These are phyloP conservation scores for Latrodectus elegans DNA, from an alignment of 2,888 invertebrate species.

Conservation along the genomic window DNA sequence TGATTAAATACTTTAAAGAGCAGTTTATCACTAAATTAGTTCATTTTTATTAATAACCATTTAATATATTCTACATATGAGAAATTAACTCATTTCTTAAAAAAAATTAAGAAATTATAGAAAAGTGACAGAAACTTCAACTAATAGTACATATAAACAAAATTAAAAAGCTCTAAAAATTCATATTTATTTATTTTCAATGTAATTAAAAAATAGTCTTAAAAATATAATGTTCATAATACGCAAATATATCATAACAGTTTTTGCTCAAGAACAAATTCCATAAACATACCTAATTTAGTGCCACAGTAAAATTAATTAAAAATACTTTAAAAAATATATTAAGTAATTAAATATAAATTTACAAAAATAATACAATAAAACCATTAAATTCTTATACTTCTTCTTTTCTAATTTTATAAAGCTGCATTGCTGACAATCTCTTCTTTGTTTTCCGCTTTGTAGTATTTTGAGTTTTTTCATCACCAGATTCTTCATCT, in stretches of 20 bases:
- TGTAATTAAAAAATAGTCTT: neutral
- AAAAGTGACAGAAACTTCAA: too few species aligned
- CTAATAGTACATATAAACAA: too few species aligned
- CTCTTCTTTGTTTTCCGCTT: slow-evolving; percentile 37
- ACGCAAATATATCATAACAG: neutral
- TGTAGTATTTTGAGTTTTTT: neutral
- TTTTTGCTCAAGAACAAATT: neutral
- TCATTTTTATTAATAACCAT: too few species aligned
- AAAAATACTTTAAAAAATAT: neutral
- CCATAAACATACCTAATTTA: neutral
- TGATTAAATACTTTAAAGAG: too few species aligned
- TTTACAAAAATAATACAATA: neutral
- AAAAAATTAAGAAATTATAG: too few species aligned
- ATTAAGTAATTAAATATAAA: neutral
- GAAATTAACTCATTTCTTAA: too few species aligned
- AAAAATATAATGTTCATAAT: neutral
- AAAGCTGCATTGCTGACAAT: slow-evolving; percentile 37
- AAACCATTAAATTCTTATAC: slow-evolving; percentile 12
- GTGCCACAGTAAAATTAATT: neutral
- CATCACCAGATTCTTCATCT: neutral
- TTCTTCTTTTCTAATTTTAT: slow-evolving; percentile 57
- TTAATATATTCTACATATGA: too few species aligned
- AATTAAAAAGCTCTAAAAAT: too few species aligned
- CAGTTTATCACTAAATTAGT: too few species aligned
- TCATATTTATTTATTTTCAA: too few species aligned